Percentiles rank a stretch among this genome's conserved stretches.
Evolutionary conservation across 2,888 invertebrate species (phyloP).

Genomic region (Parnassius mnemosyne): DNA sequence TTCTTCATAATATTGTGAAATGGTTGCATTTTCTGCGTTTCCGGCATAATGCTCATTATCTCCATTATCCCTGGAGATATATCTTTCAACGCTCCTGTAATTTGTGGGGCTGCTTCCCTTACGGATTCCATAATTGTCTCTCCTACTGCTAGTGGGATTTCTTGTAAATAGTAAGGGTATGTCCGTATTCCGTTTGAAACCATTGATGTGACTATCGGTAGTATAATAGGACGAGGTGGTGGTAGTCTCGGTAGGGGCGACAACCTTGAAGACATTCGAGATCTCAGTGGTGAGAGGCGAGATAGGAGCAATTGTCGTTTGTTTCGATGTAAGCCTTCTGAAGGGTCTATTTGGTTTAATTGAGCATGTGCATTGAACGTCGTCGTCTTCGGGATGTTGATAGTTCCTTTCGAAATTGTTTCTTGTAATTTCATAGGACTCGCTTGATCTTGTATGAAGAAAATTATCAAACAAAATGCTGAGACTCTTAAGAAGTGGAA

Average conservation of each 20-base stretch:
- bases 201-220: conserved; percentile 67
- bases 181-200: conserved; percentile 71
- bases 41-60: conserved; percentile 67
- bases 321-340: conserved; percentile 41
- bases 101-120: conserved; percentile 69
- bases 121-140: conserved; percentile 72
- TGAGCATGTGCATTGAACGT: conserved; percentile 45
- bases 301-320: conserved; percentile 66
- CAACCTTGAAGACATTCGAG: conserved; percentile 46
- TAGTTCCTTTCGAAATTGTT: conserved; percentile 44
- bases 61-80: conserved; percentile 73
- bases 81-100: conserved; percentile 68
- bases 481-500: conserved; percentile 67
- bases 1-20: conserved; percentile 63
- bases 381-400: conserved; percentile 37
- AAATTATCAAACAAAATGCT: conserved; percentile 68
- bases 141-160: conserved; percentile 70
- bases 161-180: conserved; percentile 73
- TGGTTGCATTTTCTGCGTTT: conserved; percentile 52
- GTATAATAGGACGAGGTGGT: conserved; percentile 60
- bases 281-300: conserved; percentile 51
- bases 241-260: conserved; percentile 51
- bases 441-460: conserved; percentile 52
- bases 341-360: conserved; percentile 34
- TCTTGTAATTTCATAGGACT: conserved; percentile 38